These are phyloP conservation scores for Dasypus novemcinctus DNA, from an alignment of 2,113 vertebrate species.

Conservation along the genomic window DNA sequence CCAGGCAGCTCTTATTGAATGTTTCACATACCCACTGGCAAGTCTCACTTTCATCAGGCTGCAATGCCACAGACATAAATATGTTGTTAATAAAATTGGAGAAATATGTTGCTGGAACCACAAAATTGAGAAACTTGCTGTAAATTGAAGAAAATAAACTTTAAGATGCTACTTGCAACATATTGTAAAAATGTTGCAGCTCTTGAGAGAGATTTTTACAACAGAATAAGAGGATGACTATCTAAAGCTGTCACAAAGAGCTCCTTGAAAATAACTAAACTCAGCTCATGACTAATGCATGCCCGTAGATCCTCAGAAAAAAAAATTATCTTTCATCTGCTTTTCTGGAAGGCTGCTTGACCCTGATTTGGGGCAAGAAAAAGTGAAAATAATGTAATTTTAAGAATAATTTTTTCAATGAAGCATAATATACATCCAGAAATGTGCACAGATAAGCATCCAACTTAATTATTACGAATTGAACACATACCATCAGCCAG, in stretches of 20 bases:
- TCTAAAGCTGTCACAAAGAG: conserved; percentile 36
- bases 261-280: conserved; percentile 12
- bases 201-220: conserved; percentile 46
- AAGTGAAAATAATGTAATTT: not conserved
- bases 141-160: conserved; percentile 56
- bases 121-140: conserved; percentile 39
- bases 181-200: conserved; percentile 46
- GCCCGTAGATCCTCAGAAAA: not conserved
- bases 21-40: not conserved
- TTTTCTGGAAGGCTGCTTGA: not conserved
- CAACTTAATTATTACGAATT: not conserved
- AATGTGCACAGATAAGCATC: not conserved
- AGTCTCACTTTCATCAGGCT: conserved; percentile 10
- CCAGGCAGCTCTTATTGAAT: not conserved
- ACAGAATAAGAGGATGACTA: not conserved
- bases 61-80: not conserved
- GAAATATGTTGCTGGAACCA: not conserved
- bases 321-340: not conserved
- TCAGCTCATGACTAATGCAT: not conserved
- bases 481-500: not conserved
- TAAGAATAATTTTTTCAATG: not conserved
- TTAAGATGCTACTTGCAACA: conserved; percentile 47
- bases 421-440: not conserved
- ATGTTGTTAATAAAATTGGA: conserved; percentile 36
- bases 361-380: not conserved